Base-by-base conservation (phyloP, 2,888 invertebrate species). In the Phytoseiulus persimilis region DNA sequence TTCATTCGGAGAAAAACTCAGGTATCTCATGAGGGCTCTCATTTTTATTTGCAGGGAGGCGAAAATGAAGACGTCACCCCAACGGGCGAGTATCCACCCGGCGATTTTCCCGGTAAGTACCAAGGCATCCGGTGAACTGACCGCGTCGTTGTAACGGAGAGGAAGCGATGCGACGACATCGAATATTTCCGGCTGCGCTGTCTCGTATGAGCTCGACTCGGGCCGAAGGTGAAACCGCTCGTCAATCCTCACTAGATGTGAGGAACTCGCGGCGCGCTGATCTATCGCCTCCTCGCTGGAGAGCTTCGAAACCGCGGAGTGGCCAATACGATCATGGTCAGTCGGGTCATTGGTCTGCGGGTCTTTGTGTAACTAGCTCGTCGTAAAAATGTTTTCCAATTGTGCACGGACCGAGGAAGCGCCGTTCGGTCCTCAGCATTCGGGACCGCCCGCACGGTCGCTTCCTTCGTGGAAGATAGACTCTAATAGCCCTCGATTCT, bases 41-140 rank as follows among this genome's bases (percentile, higher is more conserved):
- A n/a, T n/a, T 87, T 31, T 33, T 9, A 45, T n/a, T 87, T 87
- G 9, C 87, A 87, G 87, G 87, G 87, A 14, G 87, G 39, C 28
- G 87, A 87, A 11, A 87, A 87, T 32, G 87, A 87, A 33, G 87
- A 87, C 33, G 87, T 45, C 23, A 87, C 87, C 87, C 87, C 87
- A 32, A 87, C 87, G 87, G 33, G 87, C 33, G 87, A 87, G 31
- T 87, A 39, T 18, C 87, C 87, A 39, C 87, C 87, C 33, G 87
- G 87, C 32, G 87, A 87, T 39, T 87, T 87, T 45, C 87, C 87
- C 45, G 87, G 87, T 87, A 23, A 87, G 87, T 87, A 87, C 14
- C 2, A 33, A 1, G 11, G 6, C n/a, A 84, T 31, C n/a, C n/a
- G n/a, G n/a, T n/a, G n/a, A n/a, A n/a, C n/a, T n/a, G n/a, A n/a